phyloP scores from a whole-genome alignment of 2,797 vertebrate species.

The Cuculus canorus region DNA sequence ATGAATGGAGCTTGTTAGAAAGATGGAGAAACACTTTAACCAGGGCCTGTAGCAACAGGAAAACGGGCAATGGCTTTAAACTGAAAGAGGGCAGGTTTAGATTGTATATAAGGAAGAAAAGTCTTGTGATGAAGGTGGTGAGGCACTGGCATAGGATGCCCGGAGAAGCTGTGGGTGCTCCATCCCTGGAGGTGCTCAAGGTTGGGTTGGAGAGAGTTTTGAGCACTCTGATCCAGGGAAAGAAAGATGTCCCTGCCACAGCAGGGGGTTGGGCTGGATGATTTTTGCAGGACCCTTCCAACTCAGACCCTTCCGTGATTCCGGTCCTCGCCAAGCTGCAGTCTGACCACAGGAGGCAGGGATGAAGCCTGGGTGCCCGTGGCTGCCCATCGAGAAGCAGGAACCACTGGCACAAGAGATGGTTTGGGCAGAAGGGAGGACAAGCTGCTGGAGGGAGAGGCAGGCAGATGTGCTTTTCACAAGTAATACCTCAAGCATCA shows the following conservation, averaged over 20 bases:
- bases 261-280: background rate
- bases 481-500: background rate
- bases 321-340: background rate
- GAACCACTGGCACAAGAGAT: rapidly evolving
- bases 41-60: background rate
- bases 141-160: background rate
- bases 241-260: background rate
- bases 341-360: background rate
- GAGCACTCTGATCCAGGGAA: background rate
- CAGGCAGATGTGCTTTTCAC: background rate
- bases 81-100: background rate
- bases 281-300: background rate
- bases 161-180: background rate
- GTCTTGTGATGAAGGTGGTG: background rate
- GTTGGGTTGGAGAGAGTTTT: background rate
- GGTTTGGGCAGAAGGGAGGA: background rate
- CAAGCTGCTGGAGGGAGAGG: background rate
- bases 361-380: background rate
- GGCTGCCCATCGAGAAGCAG: rapidly evolving
- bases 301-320: background rate
- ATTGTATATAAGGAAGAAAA: background rate
- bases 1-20: background rate
- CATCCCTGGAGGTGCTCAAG: background rate
- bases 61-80: background rate
- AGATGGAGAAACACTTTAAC: background rate